phyloP scores from a whole-genome alignment of 2,888 invertebrate genomes.

The Morpho deidamia region DNA sequence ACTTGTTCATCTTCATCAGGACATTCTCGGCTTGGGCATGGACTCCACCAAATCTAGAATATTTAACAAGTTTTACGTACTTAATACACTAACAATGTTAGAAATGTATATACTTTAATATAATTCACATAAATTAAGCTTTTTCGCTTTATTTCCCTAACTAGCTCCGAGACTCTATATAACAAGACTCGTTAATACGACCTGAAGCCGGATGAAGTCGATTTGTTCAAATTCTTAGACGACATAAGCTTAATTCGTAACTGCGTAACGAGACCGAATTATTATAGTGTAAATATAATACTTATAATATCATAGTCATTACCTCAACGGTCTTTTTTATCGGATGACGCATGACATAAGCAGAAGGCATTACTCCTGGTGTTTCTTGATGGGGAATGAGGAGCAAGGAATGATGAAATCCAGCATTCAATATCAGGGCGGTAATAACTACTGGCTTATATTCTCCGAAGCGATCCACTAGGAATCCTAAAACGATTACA shows the following conservation, averaged over 20 bases:
- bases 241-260: conserved; percentile 46
- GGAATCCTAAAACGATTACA: conserved; percentile 79
- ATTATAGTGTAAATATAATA: conserved; percentile 1
- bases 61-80: neutral
- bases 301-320: conserved; percentile 25
- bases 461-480: conserved; percentile 92
- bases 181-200: conserved; percentile 63
- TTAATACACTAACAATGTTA: neutral
- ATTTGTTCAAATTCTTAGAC: conserved; percentile 76
- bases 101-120: neutral
- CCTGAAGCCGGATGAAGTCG: conserved; percentile 69
- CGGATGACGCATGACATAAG: conserved; percentile 87
- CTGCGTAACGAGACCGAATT: conserved; percentile 51
- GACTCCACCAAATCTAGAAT: conserved; percentile 88
- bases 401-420: conserved; percentile 88
- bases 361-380: conserved; percentile 85
- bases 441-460: conserved; percentile 91
- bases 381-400: conserved; percentile 89
- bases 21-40: conserved; percentile 88
- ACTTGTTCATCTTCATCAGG: conserved; percentile 85
- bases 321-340: conserved; percentile 84
- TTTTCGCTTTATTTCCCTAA: conserved; percentile 66
- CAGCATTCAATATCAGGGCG: conserved; percentile 86
- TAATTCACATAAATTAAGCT: conserved; percentile 54
- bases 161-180: conserved; percentile 63